Evolutionary conservation across 2,888 invertebrate species (phyloP), one percentile per base, ranked within the genome.

Genomic region (Hirtodrosophila confusa): DNA sequence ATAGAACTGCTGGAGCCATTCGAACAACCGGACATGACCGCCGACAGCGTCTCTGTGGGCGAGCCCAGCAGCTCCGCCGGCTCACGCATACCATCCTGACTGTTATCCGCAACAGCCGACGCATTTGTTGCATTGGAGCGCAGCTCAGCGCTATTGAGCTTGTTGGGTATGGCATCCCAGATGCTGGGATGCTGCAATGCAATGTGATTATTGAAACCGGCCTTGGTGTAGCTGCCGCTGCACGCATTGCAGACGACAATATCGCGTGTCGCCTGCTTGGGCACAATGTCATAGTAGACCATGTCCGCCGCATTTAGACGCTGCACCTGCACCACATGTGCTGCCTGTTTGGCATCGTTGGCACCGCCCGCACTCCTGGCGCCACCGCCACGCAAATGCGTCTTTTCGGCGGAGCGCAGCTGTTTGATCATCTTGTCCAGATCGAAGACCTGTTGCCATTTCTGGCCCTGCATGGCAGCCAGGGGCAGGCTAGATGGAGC

Each of bases 191-290:
- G 94, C 67, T 93, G 92, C 83, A 93, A 93, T 80, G 93, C 93
- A 91, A 96, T 93, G 91, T 96, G 96, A 89, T 94, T 93, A 86
- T 94, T 94, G 53, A 95, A 94, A 49, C 96, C 96, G 90, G 95
- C 95, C 80, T 95, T 95, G 92, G 96, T 96, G 80, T 96, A 94
- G 89, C 95, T 94, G 75, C 94, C 94, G 75, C 94, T 94, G 91
- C 96, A 96, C 90, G 94, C 93, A 91, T 95, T 95, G 91, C 96
- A 96, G 79, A 96, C 94, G 65, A 96, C 95, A 67, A 95, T 94
- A 89, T 94, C 94, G 82, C 96, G 94, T 69, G 94, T 93, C 91
- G 96, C 96, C 91, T 94, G 93, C 86, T 95, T 95, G 24, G 96
- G 96, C 86, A 95, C 95, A 84, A 95, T 93, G 45, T 96, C 96